Evolutionary conservation across 2,888 invertebrate genomes (phyloP), one percentile per base, ranked within the genome.

Genomic region (Metacarcinus magister): DNA sequence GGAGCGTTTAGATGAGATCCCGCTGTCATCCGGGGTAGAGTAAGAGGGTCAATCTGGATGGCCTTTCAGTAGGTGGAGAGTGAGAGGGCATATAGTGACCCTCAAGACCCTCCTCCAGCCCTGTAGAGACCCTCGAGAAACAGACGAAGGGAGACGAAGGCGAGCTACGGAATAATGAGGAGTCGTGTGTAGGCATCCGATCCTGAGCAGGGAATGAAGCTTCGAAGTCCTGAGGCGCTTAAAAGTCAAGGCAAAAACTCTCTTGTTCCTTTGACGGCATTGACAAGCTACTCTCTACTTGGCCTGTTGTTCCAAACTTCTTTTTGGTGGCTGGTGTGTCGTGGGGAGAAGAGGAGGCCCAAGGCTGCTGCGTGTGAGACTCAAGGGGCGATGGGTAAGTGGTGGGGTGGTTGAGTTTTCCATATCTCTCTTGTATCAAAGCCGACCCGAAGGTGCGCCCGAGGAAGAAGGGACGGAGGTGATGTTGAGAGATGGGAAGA

Each of bases 381-480:
- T 82, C 32, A 32, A 82, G 82, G 32, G 32, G 32, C 82, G 32
- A 82, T 28, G 82, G 82, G 82, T 82, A 32, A 82, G 82, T 82
- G 82, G 82, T 32, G 28, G 32, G 82, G 82, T 32, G 82, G 75
- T 82, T 32, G 82, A 82, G 82, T 32, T 32, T 75, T 32, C 82
- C 82, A 82, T 82, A 82, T 82, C 82, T 28, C 82, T 82, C 82
- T 82, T 32, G 82, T 82, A 82, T 82, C 82, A 82, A 82, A 82
- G 82, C 82, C 82, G 16, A 82, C 82, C 32, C 28, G 28, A 82
- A 28, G 82, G 32, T 32, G 28, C 32, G 32, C 82, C 82, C 32
- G 13, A 32, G 67, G 67, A 67, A 67, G 67, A 67, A 23, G 32
- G 32, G 28, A 10, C 13, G 82, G 13, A 13, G 82, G 82, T 23